Evolutionary conservation across 2,797 vertebrate species (phyloP).

Genomic region (Acrossocheilus wenchowensis): DNA sequence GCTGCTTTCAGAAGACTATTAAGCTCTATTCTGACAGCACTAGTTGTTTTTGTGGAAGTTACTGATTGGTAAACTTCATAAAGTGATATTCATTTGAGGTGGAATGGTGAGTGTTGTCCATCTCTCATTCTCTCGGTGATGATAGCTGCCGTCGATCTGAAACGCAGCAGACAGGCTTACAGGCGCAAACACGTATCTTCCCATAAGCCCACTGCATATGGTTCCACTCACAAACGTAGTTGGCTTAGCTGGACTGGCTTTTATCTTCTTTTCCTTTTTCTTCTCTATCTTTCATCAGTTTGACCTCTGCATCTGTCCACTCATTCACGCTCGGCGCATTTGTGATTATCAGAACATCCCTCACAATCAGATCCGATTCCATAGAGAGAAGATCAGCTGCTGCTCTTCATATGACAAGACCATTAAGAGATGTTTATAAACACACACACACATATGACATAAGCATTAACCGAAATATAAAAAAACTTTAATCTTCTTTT

Average conservation of each 20-base stretch:
- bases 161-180: constrained; percentile 4
- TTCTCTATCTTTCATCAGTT: constrained; percentile 47
- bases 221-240: constrained; percentile 48
- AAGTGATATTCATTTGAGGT: neutral
- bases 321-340: constrained; percentile 57
- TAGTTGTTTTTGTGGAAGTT: neutral
- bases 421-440: neutral
- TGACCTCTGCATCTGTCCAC: constrained; percentile 12
- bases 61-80: neutral
- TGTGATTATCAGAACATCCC: constrained; percentile 20
- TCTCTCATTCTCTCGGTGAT: neutral
- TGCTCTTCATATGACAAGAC: neutral
- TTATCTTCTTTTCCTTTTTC: constrained; percentile 27
- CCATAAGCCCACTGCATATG: constrained; percentile 44
- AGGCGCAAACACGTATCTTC: constrained; percentile 20
- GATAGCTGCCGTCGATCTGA: neutral
- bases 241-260: constrained; percentile 19
- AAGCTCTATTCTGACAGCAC: neutral
- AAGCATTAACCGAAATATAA: too few species aligned
- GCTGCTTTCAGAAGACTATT: neutral
- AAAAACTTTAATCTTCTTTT: too few species aligned
- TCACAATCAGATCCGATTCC: constrained; percentile 45
- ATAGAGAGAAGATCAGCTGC: constrained; percentile 32
- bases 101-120: neutral
- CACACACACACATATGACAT: too few species aligned